A percentile compares a stretch with the other conserved stretches of the same genome.
These are phyloP conservation scores for Megathymus violae DNA, from an alignment of 1,140 invertebrate species.

Conservation along the genomic window DNA sequence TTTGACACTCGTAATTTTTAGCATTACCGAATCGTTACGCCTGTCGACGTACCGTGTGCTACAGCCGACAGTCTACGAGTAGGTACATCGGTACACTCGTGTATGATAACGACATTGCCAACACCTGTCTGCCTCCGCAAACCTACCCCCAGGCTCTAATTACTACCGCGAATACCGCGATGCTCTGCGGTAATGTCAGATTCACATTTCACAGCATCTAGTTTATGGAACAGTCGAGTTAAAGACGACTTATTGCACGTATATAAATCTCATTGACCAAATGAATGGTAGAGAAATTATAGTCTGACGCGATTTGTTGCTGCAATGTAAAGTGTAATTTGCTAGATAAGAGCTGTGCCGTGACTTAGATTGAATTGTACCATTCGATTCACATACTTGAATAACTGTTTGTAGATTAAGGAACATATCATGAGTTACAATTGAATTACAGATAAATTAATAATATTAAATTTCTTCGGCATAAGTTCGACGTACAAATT, in stretches of 20 bases:
- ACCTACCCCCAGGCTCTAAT: conserved; percentile 11
- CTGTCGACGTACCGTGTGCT: too few species aligned
- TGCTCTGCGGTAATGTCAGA: neutral
- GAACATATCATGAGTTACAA: too few species aligned
- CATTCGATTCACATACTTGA: too few species aligned
- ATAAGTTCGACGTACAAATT: too few species aligned
- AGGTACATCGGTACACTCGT: conserved; percentile 11
- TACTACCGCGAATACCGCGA: neutral
- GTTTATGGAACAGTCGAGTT: conserved; percentile 1
- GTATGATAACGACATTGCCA: conserved; percentile 32
- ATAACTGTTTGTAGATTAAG: too few species aligned
- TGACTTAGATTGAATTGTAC: conserved; percentile 1
- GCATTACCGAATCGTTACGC: too few species aligned
- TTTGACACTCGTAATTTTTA: too few species aligned
- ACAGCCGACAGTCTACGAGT: too few species aligned
- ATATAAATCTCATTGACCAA: neutral
- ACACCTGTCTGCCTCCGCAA: conserved; percentile 33
- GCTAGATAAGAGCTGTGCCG: neutral
- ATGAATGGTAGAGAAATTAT: neutral
- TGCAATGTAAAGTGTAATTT: neutral
- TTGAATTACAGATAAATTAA: too few species aligned
- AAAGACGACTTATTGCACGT: neutral
- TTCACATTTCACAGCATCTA: conserved; percentile 1
- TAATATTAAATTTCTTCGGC: too few species aligned
- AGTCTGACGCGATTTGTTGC: neutral